A percentile compares a stretch with the other conserved stretches of the same genome.
Conservation (phyloP, 2,888 invertebrate genomes). For the Drosophila peninsularis region DNA sequence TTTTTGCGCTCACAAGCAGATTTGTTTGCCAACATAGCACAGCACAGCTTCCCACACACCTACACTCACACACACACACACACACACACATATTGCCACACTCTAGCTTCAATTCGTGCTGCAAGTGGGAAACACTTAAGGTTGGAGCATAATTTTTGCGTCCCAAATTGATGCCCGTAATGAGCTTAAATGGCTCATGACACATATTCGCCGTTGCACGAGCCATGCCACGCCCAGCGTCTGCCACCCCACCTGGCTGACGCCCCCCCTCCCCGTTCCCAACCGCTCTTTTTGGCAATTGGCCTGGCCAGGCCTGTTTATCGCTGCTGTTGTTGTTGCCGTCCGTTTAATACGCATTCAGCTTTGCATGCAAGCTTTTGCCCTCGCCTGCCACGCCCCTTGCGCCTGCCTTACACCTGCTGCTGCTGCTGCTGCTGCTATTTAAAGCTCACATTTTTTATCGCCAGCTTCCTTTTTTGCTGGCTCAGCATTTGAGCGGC, state of each 20-base stretch:
- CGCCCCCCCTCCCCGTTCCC: not conserved
- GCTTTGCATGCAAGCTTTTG: constrained; percentile 6
- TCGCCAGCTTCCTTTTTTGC: constrained; percentile 43
- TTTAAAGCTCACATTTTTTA: constrained; percentile 60
- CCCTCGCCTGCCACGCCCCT: not conserved
- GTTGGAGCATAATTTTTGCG: constrained; percentile 78
- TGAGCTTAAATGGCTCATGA: constrained; percentile 83
- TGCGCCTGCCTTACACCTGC: constrained; percentile 30
- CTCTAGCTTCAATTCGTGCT: constrained; percentile 35
- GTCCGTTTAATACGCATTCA: constrained; percentile 41
- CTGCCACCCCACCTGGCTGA: not conserved
- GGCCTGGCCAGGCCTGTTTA: constrained; percentile 7
- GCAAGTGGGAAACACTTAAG: constrained; percentile 68
- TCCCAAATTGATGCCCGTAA: constrained; percentile 82
- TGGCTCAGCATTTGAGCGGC: constrained; percentile 56
- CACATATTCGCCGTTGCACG: constrained; percentile 70
- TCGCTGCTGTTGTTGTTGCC: constrained; percentile 27
- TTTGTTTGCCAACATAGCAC: constrained; percentile 29
- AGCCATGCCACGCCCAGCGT: not conserved
- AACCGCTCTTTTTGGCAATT: constrained; percentile 1
- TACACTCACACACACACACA: not conserved
- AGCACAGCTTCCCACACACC: not conserved
- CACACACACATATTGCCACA: not conserved
- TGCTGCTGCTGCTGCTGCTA: constrained; percentile 29
- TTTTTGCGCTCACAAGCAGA: constrained; percentile 63